phyloP scores from a whole-genome alignment of 2,888 invertebrate genomes.

The Hypsopygia costalis region DNA sequence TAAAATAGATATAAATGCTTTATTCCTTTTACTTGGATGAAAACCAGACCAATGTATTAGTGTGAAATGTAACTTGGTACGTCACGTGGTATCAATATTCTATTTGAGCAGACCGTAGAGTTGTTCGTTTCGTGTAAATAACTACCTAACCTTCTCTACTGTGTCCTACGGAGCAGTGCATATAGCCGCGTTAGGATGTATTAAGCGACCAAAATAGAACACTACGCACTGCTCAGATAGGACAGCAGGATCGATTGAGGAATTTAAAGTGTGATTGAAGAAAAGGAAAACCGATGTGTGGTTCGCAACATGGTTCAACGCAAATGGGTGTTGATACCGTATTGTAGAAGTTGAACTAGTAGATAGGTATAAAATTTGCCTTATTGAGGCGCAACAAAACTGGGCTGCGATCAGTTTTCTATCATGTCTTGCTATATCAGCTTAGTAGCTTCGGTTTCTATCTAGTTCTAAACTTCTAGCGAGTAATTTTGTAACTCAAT shows the following conservation, averaged over 20 bases:
- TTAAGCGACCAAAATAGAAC: neutral
- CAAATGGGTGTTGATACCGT: neutral
- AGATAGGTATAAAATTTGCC: slow-evolving; percentile 12
- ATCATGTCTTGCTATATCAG: neutral
- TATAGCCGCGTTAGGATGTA: too few relatives aligned
- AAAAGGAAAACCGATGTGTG: too few relatives aligned
- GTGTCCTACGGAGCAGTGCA: too few relatives aligned
- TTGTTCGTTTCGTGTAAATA: too few relatives aligned
- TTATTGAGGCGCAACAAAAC: slow-evolving; percentile 5
- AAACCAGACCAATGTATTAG: slow-evolving; percentile 10
- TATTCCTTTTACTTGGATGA: slow-evolving; percentile 4
- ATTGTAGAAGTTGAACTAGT: slow-evolving; percentile 1
- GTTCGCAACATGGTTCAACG: neutral
- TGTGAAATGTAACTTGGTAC: neutral
- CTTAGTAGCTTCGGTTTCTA: slow-evolving; percentile 4
- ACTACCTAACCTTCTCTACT: too few relatives aligned
- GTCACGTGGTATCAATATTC: too few relatives aligned
- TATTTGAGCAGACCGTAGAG: too few relatives aligned
- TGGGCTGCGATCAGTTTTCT: slow-evolving; percentile 1
- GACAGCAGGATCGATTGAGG: neutral
- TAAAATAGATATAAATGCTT: slow-evolving; percentile 9
- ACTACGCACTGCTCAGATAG: neutral
- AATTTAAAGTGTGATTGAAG: too few relatives aligned
- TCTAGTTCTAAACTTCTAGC: slow-evolving; percentile 7
- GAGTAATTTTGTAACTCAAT: slow-evolving; percentile 4